A percentile compares a stretch with the other conserved stretches of the same genome.
Evolutionary conservation across 2,797 vertebrate genomes (phyloP).

Genomic region (Alectoris magna): DNA sequence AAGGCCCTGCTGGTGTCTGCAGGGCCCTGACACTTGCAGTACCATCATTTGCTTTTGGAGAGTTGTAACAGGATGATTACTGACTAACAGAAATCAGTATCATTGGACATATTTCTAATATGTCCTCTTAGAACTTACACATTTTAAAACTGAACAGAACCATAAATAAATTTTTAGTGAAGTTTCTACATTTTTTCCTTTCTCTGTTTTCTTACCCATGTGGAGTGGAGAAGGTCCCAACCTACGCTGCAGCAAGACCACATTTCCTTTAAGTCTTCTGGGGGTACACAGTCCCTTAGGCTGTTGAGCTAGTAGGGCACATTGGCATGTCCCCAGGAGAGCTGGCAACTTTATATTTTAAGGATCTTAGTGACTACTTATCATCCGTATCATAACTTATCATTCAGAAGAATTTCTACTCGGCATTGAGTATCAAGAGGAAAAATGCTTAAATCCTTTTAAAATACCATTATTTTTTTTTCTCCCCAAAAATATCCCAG

Average conservation of each 20-base stretch:
- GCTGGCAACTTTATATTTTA: not conserved
- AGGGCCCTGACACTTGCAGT: not conserved
- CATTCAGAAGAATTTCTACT: not conserved
- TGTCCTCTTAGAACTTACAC: not conserved
- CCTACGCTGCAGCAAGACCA: not conserved
- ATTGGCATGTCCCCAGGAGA: not conserved
- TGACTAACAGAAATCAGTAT: not conserved
- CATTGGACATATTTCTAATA: not conserved
- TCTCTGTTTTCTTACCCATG: not conserved
- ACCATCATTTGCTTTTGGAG: not conserved
- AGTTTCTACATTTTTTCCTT: not conserved
- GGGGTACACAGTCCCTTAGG: accelerated
- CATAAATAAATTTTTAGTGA: not conserved
- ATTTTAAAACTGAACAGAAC: not conserved
- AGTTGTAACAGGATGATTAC: not conserved
- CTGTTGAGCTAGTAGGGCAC: not conserved
- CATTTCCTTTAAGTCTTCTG: not conserved
- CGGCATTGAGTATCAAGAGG: not conserved
- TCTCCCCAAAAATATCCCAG: not conserved
- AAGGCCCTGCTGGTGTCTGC: accelerated
- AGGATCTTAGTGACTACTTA: not conserved
- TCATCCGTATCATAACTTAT: not conserved
- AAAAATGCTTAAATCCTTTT: not conserved
- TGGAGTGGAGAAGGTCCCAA: not conserved
- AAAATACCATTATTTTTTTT: not conserved